Conservation (phyloP, 30 jellyfish, hydroid and myxozoan genomes). For the Hydra vulgaris region DNA sequence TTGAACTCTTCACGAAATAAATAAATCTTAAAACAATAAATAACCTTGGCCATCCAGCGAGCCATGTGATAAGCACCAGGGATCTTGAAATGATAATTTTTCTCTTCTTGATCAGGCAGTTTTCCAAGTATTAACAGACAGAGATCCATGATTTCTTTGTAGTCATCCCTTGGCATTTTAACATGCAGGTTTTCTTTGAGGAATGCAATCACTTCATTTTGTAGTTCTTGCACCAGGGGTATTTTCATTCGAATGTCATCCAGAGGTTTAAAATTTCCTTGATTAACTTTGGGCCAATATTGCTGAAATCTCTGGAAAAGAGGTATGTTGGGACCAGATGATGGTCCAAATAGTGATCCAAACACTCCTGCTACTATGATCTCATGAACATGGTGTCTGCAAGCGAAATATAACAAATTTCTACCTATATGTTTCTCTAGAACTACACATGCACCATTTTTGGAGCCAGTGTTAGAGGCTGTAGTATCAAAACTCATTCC, state of each 20-base stretch:
- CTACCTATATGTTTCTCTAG: background rate
- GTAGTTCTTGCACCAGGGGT: background rate
- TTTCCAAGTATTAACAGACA: too few relatives aligned
- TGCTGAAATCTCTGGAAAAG: background rate
- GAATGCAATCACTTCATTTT: background rate
- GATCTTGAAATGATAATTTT: too few relatives aligned
- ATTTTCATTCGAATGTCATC: background rate
- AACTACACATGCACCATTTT: background rate
- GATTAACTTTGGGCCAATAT: background rate
- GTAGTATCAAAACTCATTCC: background rate
- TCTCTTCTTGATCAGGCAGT: background rate
- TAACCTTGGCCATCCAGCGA: too few relatives aligned
- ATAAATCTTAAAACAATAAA: too few relatives aligned
- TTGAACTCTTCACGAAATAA: too few relatives aligned
- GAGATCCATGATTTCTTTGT: background rate
- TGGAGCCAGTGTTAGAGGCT: background rate
- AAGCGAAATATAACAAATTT: background rate
- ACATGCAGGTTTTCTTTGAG: background rate
- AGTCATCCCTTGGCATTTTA: background rate
- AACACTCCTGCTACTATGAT: background rate
- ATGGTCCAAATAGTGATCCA: background rate
- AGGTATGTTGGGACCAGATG: background rate
- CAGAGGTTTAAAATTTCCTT: background rate
- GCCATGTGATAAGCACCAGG: too few relatives aligned
- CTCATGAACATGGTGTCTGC: background rate